Conservation (phyloP, 2,797 vertebrate species). For the Synanceia verrucosa region DNA sequence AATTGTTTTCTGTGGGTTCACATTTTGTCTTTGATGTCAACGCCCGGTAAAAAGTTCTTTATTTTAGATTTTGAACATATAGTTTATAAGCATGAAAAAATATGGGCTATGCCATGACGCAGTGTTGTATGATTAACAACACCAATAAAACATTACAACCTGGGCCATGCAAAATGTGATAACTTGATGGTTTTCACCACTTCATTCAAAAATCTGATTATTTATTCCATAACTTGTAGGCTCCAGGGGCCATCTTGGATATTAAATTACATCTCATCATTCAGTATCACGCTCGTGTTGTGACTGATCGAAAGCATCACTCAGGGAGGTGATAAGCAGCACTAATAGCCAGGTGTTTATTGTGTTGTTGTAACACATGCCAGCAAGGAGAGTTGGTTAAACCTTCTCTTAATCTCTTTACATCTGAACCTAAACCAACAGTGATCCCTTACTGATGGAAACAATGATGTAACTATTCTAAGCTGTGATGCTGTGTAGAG, state of each 20-base stretch:
- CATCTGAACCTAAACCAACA: constrained; percentile 11
- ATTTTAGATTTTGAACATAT: neutral
- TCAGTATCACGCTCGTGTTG: neutral
- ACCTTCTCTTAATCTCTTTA: constrained; percentile 30
- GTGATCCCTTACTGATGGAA: neutral
- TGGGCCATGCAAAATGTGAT: neutral
- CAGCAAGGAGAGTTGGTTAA: constrained; percentile 25
- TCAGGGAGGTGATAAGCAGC: constrained; percentile 9
- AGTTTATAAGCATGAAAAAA: neutral
- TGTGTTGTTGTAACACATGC: constrained; percentile 13
- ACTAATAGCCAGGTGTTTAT: constrained; percentile 32
- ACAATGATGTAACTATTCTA: neutral
- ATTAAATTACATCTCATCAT: neutral
- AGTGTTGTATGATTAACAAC: neutral
- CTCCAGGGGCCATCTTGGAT: neutral
- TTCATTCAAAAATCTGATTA: constrained; percentile 4
- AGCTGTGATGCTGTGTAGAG: constrained; percentile 11
- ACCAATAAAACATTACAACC: neutral
- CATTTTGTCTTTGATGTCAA: constrained; percentile 13
- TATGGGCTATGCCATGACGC: neutral
- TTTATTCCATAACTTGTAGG: neutral
- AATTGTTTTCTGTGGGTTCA: constrained; percentile 22
- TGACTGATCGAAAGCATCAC: neutral
- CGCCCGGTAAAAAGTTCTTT: neutral
- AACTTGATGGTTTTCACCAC: neutral